Base-by-base conservation (phyloP, 2,888 invertebrate genomes). In the Andrena bicolor region DNA sequence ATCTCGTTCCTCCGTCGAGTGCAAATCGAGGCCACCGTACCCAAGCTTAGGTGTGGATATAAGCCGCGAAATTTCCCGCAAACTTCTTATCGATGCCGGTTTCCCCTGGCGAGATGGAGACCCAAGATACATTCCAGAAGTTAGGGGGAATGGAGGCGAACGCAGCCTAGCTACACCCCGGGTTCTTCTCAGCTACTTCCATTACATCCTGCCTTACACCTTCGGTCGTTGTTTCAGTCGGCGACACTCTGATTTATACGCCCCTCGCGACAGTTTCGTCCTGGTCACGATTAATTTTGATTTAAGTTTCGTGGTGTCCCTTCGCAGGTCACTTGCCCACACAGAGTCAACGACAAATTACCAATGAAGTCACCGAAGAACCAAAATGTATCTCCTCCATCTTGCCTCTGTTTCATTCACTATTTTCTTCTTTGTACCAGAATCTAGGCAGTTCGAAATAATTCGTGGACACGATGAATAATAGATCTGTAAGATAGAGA, bases 51-150 rank as follows among this genome's bases (percentile, higher is more conserved):
- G 20, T n/a, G 28, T 10, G 65, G 61, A 56, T 63, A 80, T 53
- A 51, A 20, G 7, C 66, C 23, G 16, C 8, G 28, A 48, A 74
- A 82, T 61, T 74, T 74, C n/a, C 20, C 20, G 35, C 60, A 35
- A 80, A 85, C 51, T 82, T 87, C 76, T 80, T 65, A 35, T 35
- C 61, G 56, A 60, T 28, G 28, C 71, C 41, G 30, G n/a, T 2
- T 28, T 7, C 48, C 8, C 8, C 10, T 2, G 20, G 6, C n/a
- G 49, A 61, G 68, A 76, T 64, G 41, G 72, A 76, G 66, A 75
- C 76, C 81, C 77, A 73, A 81, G 76, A 79, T 71, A 81, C 75
- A 77, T 83, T 64, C 49, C 20, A 32, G 49, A 81, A 87, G 78
- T 76, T 87, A 7, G 26, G 13, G 53, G 8, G 20, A 71, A 8